phyloP scores from a whole-genome alignment of 2,888 invertebrate species.

The Limnephilus rhombicus region DNA sequence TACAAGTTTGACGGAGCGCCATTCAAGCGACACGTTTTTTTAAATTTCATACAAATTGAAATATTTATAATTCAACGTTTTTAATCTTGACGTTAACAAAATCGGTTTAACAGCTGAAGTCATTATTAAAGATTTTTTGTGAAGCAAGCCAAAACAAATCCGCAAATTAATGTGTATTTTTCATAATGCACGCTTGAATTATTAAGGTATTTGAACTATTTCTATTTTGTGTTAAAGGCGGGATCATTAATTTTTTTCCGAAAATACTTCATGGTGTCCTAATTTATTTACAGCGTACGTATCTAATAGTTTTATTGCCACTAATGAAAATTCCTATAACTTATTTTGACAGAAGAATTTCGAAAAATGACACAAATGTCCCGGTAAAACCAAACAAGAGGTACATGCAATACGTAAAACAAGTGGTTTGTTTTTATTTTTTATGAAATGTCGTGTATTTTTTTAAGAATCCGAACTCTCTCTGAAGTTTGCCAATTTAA shows the following conservation, averaged over 20 bases:
- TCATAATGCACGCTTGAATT: conserved; percentile 20
- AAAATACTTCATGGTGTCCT: background rate
- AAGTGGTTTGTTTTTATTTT: background rate
- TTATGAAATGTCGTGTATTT: background rate
- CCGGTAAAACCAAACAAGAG: too few relatives aligned
- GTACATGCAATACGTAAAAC: background rate
- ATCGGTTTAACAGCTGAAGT: background rate
- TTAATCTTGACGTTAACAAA: background rate
- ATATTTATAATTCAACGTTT: background rate
- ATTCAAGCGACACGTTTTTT: background rate
- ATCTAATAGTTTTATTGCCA: background rate
- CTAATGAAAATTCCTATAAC: background rate
- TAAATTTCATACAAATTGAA: background rate
- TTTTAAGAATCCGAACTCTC: background rate
- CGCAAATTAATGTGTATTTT: conserved; percentile 5
- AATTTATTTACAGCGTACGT: background rate
- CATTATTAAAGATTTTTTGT: background rate
- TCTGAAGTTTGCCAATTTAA: background rate
- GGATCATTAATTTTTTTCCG: background rate
- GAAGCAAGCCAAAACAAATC: background rate
- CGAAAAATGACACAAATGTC: background rate
- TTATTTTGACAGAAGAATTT: background rate
- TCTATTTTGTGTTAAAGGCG: background rate
- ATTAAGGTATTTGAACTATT: background rate
- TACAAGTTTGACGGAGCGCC: background rate